Evolutionary conservation across 2,113 vertebrate genomes (phyloP).

Genomic region (Peucedramus taeniatus): DNA sequence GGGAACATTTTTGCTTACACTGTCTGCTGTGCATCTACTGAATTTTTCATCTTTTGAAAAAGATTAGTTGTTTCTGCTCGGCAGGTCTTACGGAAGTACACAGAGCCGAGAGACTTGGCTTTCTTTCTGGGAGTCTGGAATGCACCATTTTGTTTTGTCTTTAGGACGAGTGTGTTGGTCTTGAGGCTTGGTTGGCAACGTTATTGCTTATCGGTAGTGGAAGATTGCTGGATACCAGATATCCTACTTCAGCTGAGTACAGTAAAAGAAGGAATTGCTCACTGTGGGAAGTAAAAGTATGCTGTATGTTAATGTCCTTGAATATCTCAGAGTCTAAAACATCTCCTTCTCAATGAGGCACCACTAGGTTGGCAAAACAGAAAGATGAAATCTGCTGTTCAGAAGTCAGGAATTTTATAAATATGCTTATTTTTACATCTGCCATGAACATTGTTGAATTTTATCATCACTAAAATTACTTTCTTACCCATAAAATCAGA

Average conservation of each 20-base stretch:
- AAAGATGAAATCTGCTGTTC: not conserved
- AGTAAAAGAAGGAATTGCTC: not conserved
- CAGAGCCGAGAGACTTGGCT: not conserved
- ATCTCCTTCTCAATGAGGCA: not conserved
- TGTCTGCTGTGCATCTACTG: not conserved
- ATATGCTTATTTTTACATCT: not conserved
- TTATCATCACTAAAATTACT: not conserved
- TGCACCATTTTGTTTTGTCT: not conserved
- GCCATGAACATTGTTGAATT: not conserved
- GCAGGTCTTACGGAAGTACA: not conserved
- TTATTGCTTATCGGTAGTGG: not conserved
- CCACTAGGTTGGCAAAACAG: not conserved
- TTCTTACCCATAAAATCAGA: not conserved
- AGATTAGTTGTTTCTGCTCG: accelerated
- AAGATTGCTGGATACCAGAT: not conserved
- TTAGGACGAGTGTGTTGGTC: not conserved
- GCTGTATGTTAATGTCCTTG: not conserved
- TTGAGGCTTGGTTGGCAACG: accelerated
- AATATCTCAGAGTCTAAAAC: not conserved
- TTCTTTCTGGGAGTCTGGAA: not conserved
- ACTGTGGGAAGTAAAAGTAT: not conserved
- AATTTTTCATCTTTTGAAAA: not conserved
- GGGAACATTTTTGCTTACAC: not conserved
- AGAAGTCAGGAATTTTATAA: not conserved
- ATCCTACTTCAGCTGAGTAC: not conserved